Evolutionary conservation across 2,113 vertebrate genomes (phyloP).

Genomic region (Clarias gariepinus): DNA sequence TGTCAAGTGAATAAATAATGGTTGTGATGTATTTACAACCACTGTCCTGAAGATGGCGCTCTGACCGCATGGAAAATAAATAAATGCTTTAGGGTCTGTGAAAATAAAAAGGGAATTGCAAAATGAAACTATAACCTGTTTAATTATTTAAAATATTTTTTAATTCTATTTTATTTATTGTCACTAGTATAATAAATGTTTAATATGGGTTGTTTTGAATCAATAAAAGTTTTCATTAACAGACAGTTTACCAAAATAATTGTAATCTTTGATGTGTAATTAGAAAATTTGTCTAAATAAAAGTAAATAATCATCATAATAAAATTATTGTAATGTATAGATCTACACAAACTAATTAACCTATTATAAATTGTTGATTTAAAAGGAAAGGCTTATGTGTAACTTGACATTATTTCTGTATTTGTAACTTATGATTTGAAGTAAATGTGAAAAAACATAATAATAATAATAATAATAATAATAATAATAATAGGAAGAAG

Average conservation of each 20-base stretch:
- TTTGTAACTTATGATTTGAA: neutral
- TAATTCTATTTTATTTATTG: neutral
- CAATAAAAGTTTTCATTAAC: neutral
- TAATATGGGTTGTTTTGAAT: neutral
- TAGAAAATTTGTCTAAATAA: neutral
- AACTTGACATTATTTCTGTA: neutral
- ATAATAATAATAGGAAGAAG: neutral
- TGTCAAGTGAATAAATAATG: neutral
- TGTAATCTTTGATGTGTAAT: neutral
- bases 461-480: neutral
- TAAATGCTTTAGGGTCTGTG: neutral
- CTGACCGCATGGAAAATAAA: constrained; percentile 55
- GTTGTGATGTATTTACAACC: neutral
- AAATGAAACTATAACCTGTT: neutral
- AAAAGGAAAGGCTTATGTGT: neutral
- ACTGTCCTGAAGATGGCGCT: constrained; percentile 73
- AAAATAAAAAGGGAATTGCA: neutral
- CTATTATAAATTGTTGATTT: neutral
- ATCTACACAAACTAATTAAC: neutral
- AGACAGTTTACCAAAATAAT: neutral
- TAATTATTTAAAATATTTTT: too few species aligned
- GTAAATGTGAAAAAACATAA: neutral
- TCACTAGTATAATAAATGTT: neutral
- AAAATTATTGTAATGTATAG: neutral
- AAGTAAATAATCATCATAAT: neutral